These are phyloP conservation scores for Melieria crassipennis DNA, from an alignment of 2,888 invertebrate species.

Conservation along the genomic window DNA sequence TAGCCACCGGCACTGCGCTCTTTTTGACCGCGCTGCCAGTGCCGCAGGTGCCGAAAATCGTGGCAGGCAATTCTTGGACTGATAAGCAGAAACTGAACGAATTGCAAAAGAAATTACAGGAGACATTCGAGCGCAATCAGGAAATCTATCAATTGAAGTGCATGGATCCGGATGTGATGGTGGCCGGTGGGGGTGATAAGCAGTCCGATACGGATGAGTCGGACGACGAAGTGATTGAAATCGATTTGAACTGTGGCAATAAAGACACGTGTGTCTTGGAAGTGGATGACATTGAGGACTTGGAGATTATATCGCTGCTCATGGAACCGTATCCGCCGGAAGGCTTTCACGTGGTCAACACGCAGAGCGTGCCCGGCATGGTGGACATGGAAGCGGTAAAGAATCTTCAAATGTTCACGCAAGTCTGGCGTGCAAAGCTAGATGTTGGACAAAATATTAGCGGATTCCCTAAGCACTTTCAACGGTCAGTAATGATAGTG, in stretches of 20 bases:
- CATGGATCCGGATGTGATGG: constrained; percentile 59
- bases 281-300: constrained; percentile 86
- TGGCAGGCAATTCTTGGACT: constrained; percentile 73
- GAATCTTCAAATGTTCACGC: constrained; percentile 85
- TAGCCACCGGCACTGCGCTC: constrained; percentile 89
- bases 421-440: constrained; percentile 78
- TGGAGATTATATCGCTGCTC: constrained; percentile 77
- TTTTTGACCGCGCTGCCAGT: constrained; percentile 81
- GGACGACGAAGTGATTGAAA: constrained; percentile 73
- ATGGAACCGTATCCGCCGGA: constrained; percentile 80
- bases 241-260: constrained; percentile 77
- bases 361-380: constrained; percentile 79
- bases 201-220: constrained; percentile 73
- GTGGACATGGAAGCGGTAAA: constrained; percentile 74
- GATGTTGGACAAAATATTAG: constrained; percentile 66
- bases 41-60: constrained; percentile 77
- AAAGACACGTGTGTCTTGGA: constrained; percentile 85
- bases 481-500: constrained; percentile 54
- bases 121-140: constrained; percentile 76
- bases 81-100: constrained; percentile 74
- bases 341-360: constrained; percentile 82
- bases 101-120: constrained; percentile 75
- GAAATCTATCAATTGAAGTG: constrained; percentile 75
- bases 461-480: constrained; percentile 70
- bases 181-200: constrained; percentile 44